These are phyloP conservation scores for Neelides sp. DNA, from an alignment of 1,140 invertebrate genomes.

Conservation along the genomic window DNA sequence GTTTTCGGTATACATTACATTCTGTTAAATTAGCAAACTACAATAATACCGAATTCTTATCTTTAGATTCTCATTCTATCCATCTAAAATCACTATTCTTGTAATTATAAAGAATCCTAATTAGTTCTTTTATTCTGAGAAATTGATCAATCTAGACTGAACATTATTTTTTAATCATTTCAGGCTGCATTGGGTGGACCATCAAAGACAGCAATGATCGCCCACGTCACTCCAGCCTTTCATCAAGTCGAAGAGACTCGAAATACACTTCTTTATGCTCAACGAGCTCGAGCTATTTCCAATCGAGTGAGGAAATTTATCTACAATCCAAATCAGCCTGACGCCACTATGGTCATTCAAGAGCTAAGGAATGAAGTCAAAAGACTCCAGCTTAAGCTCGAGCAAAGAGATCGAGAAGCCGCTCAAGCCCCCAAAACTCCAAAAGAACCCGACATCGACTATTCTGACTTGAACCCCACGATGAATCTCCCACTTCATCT, in stretches of 20 bases:
- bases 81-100: no score
- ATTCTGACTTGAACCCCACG: background rate
- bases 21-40: no score
- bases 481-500: background rate
- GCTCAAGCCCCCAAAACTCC: background rate
- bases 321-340: constrained; percentile 17
- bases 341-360: constrained; percentile 27
- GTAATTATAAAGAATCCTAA: no score
- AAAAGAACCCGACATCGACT: no score
- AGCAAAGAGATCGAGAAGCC: background rate
- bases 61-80: no score
- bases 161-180: constrained; percentile 9
- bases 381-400: constrained; percentile 26
- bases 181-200: constrained; percentile 78
- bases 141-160: background rate
- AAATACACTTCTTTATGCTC: constrained; percentile 86
- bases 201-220: constrained; percentile 84
- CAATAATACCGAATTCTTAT: no score
- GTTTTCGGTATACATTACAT: no score
- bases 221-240: constrained; percentile 74
- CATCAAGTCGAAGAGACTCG: constrained; percentile 73
- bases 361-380: constrained; percentile 29
- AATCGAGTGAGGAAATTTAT: constrained; percentile 38
- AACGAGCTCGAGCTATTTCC: constrained; percentile 77
- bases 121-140: constrained; percentile 1